Percentiles rank a stretch among this genome's conserved stretches.
phyloP scores from a whole-genome alignment of 2,113 vertebrate genomes.

The western clawed frog (Xenopus tropicalis) region UCB_Xtro_10.0 CM004450.2:143622001-143622500 shows the following conservation, averaged over 20 bases:
- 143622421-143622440: constrained; percentile 74
- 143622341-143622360: constrained; percentile 77
- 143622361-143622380: constrained; percentile 74
- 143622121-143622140: constrained; percentile 85
- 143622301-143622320: constrained; percentile 68
- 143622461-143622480: constrained; percentile 61
- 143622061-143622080: constrained; percentile 74
- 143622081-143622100: constrained; percentile 65
- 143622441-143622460: constrained; percentile 64
- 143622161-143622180: constrained; percentile 70
- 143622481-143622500: constrained; percentile 61
- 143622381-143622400: constrained; percentile 69
- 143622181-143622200: constrained; percentile 78
- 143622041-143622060: constrained; percentile 76
- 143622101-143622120: constrained; percentile 78
- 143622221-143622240: constrained; percentile 63
- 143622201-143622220: constrained; percentile 73
- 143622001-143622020: constrained; percentile 70
- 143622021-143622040: constrained; percentile 73
- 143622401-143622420: constrained; percentile 64
- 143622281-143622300: constrained; percentile 82
- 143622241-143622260: constrained; percentile 78
- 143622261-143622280: constrained; percentile 79
- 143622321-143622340: constrained; percentile 72
- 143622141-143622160: constrained; percentile 75